Evolutionary conservation across 1,140 invertebrate species (phyloP).

Genomic region (Bathynomus jamesi): DNA sequence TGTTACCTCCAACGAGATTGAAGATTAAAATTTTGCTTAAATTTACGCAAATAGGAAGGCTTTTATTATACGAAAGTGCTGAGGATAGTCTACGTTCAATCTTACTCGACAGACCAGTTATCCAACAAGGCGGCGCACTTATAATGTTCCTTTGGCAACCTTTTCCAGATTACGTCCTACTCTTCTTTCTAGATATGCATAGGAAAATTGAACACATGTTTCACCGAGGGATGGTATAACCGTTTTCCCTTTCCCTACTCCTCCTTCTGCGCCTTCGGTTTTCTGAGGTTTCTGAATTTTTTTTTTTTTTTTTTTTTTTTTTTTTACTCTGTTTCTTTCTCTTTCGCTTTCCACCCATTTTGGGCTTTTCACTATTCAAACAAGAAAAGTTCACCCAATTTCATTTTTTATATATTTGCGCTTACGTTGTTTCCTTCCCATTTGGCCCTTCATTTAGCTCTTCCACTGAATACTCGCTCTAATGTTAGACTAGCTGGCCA

Average conservation of each 20-base stretch:
- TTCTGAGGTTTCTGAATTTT: not conserved
- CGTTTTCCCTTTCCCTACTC: not conserved
- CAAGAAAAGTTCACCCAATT: not conserved
- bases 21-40: no score
- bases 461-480: not conserved
- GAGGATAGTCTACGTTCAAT: no score
- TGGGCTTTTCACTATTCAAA: not conserved
- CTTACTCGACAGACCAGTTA: no score
- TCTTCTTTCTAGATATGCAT: not conserved
- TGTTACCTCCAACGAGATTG: no score
- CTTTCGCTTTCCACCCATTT: not conserved
- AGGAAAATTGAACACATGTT: not conserved
- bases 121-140: no score
- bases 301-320: not conserved
- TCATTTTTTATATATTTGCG: not conserved
- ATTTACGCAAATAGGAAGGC: no score
- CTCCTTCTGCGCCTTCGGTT: no score
- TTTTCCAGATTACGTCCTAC: not conserved
- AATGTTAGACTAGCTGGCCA: constrained; percentile 1
- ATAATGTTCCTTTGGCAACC: not conserved
- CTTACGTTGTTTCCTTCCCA: not conserved
- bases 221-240: not conserved
- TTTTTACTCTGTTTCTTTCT: not conserved
- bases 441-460: not conserved
- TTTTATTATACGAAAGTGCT: no score